These are phyloP conservation scores for Tokudaia muenninki DNA, from an alignment of 2,797 vertebrate species.

Conservation along the genomic window DNA sequence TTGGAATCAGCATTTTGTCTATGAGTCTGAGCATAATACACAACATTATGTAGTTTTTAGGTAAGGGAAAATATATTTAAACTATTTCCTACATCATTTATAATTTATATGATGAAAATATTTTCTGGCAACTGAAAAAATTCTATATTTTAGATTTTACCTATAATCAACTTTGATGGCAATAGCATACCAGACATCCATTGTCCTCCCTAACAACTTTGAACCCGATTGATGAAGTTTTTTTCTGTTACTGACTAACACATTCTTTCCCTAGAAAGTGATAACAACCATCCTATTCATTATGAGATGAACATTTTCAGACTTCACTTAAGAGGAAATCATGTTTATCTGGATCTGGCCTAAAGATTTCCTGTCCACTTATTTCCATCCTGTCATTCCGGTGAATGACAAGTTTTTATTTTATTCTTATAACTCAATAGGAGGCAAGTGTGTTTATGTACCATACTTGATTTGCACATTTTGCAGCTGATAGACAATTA, in stretches of 20 bases:
- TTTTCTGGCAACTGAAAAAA: not conserved
- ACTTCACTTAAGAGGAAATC: not conserved
- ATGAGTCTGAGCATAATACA: not conserved
- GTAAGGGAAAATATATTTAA: not conserved
- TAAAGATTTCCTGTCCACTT: not conserved
- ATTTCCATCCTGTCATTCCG: no score
- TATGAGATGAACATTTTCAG: not conserved
- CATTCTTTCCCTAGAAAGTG: not conserved
- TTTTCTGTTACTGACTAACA: not conserved
- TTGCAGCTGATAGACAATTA: not conserved
- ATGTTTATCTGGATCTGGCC: not conserved
- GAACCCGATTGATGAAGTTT: not conserved
- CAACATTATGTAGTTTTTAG: not conserved
- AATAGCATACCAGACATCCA: not conserved
- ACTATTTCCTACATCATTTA: not conserved
- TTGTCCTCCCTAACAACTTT: not conserved
- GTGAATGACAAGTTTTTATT: not conserved
- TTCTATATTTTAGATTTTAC: not conserved
- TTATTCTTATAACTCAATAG: not conserved
- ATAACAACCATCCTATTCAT: not conserved
- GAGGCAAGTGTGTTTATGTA: not conserved
- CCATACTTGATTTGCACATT: not conserved
- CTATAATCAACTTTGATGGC: not conserved
- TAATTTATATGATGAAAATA: not conserved
- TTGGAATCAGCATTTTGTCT: not conserved